A percentile compares a stretch with the other conserved stretches of the same genome.
Evolutionary conservation across 1,140 invertebrate species (phyloP).

Genomic region (Drosophila kohkoa): DNA sequence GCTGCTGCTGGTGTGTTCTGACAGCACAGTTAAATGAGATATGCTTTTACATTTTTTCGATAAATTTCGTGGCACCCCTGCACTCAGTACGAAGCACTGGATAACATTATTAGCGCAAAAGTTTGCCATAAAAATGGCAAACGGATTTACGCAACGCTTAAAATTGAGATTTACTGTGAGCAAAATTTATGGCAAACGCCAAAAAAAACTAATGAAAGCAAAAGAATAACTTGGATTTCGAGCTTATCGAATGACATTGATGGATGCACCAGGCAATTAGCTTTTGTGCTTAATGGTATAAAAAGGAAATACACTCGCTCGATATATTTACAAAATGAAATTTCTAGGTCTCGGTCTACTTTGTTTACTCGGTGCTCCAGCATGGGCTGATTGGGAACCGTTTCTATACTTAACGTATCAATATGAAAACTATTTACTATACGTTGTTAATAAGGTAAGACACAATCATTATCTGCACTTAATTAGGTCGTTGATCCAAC

Average conservation of each 20-base stretch:
- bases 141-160: slow-evolving; percentile 76
- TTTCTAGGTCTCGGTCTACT: slow-evolving; percentile 22
- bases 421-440: neutral
- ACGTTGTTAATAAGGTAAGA: slow-evolving; percentile 16
- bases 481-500: neutral
- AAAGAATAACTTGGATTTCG: slow-evolving; percentile 21
- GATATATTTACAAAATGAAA: slow-evolving; percentile 34
- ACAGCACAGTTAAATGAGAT: slow-evolving; percentile 79
- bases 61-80: slow-evolving; percentile 61
- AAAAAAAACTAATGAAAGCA: slow-evolving; percentile 17
- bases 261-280: slow-evolving; percentile 52
- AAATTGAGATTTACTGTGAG: slow-evolving; percentile 75
- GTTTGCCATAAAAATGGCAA: slow-evolving; percentile 74
- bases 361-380: slow-evolving; percentile 8
- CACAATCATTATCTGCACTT: neutral
- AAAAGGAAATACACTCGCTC: slow-evolving; percentile 3
- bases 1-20: slow-evolving; percentile 22
- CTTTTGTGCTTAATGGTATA: slow-evolving; percentile 18
- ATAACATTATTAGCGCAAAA: slow-evolving; percentile 76
- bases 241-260: slow-evolving; percentile 63
- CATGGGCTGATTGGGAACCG: neutral
- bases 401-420: slow-evolving; percentile 8
- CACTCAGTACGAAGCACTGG: slow-evolving; percentile 6
- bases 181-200: slow-evolving; percentile 66
- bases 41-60: slow-evolving; percentile 82